These are phyloP conservation scores for Peromyscus melanophrys DNA, from an alignment of 2,797 vertebrate genomes.

Conservation along the genomic window DNA sequence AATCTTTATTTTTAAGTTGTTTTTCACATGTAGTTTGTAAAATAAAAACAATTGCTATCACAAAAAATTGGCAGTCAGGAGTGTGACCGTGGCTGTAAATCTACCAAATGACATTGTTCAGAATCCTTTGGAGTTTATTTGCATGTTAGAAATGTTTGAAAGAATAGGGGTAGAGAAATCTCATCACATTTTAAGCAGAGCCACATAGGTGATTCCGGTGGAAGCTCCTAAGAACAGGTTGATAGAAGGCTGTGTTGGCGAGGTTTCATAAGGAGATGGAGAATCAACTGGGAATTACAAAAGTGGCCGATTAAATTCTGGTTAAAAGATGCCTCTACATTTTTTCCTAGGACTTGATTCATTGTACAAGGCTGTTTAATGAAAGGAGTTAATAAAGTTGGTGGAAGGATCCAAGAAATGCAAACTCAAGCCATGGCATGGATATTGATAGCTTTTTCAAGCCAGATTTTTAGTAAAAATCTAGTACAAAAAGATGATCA, in stretches of 20 bases:
- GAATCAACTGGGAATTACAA: not conserved
- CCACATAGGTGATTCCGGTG: not conserved
- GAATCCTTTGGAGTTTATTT: not conserved
- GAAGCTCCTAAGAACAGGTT: not conserved
- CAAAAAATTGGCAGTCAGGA: not conserved
- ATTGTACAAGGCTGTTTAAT: not conserved
- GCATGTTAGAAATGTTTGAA: not conserved
- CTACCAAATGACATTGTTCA: not conserved
- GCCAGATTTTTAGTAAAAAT: not conserved
- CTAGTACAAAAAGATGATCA: not conserved
- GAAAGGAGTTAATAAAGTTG: not conserved
- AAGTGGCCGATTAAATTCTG: not conserved
- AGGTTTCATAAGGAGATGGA: not conserved
- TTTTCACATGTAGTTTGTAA: not conserved
- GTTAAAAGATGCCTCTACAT: not conserved
- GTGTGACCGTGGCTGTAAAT: not conserved
- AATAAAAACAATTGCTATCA: not conserved
- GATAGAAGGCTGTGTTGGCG: not conserved
- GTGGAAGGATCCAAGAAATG: not conserved
- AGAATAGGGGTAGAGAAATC: not conserved
- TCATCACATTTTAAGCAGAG: not conserved
- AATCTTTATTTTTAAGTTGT: not conserved
- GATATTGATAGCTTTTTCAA: not conserved
- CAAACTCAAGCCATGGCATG: not conserved
- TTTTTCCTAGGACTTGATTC: not conserved